Conservation (phyloP, 2,797 vertebrate species). For the Australoheros facetus region DNA sequence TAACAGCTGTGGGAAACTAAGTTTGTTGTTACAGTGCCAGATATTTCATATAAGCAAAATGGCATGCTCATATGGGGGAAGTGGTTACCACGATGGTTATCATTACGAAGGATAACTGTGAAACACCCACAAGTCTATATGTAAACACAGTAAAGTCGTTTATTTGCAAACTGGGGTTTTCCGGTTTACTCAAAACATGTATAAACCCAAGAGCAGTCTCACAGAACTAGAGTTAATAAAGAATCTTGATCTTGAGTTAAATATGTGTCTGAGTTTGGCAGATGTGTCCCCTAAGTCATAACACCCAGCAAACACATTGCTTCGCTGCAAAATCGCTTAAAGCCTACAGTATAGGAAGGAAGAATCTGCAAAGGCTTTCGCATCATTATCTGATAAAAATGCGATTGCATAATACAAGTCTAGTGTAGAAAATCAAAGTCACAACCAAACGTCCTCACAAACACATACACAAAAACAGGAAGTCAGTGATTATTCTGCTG, state of each 20-base stretch:
- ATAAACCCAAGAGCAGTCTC: not conserved
- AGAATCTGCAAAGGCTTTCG: not conserved
- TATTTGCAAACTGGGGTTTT: not conserved
- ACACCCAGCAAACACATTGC: not conserved
- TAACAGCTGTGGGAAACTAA: not conserved
- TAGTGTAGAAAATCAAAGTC: not conserved
- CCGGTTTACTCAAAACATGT: constrained; percentile 14
- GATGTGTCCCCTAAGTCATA: not conserved
- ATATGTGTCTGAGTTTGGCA: constrained; percentile 6
- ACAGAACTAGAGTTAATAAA: not conserved
- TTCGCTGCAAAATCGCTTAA: not conserved
- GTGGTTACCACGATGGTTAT: not conserved
- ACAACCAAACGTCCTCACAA: not conserved
- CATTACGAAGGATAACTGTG: not conserved
- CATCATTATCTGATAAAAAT: not conserved
- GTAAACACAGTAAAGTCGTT: constrained; percentile 4
- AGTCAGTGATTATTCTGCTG: constrained; percentile 47
- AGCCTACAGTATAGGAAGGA: not conserved
- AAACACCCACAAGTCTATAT: not conserved
- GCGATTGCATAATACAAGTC: constrained; percentile 7
- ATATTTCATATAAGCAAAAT: not conserved
- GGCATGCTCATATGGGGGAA: not conserved
- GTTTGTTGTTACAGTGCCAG: not conserved
- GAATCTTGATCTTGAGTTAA: not conserved
- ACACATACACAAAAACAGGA: constrained; percentile 25